phyloP scores from a whole-genome alignment of 1,140 invertebrate genomes.

The Philopotamus ludificatus region DNA sequence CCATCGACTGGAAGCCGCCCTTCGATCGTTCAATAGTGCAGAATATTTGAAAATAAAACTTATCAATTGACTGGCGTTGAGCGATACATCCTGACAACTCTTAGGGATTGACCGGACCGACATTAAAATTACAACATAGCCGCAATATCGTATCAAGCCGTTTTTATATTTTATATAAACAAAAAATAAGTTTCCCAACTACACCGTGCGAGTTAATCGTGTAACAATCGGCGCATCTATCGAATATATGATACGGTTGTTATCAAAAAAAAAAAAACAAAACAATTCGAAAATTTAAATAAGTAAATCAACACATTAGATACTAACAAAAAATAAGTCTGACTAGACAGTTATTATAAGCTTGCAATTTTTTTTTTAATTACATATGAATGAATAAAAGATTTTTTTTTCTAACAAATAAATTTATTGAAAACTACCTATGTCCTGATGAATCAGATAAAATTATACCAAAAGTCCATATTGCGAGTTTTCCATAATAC shows the following conservation, averaged over 20 bases:
- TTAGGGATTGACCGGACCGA: no score
- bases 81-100: no score
- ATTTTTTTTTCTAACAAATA: slow-evolving; percentile 1
- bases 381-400: slow-evolving; percentile 11
- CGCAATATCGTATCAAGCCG: no score
- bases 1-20: no score
- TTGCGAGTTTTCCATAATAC: background rate
- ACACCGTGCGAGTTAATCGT: no score
- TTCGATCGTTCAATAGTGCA: no score
- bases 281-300: slow-evolving; percentile 24
- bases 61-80: background rate
- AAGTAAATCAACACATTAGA: slow-evolving; percentile 21
- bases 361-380: slow-evolving; percentile 26
- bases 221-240: no score
- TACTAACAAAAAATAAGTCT: slow-evolving; percentile 24
- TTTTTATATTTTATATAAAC: no score
- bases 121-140: no score
- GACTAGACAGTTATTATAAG: slow-evolving; percentile 40
- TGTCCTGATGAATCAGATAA: background rate
- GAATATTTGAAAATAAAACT: no score
- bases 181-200: no score
- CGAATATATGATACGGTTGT: background rate
- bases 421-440: background rate
- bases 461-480: background rate
- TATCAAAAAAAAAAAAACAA: slow-evolving; percentile 6